Base-by-base conservation (phyloP, 2,888 invertebrate species). In the Andricus quercusramuli region DNA sequence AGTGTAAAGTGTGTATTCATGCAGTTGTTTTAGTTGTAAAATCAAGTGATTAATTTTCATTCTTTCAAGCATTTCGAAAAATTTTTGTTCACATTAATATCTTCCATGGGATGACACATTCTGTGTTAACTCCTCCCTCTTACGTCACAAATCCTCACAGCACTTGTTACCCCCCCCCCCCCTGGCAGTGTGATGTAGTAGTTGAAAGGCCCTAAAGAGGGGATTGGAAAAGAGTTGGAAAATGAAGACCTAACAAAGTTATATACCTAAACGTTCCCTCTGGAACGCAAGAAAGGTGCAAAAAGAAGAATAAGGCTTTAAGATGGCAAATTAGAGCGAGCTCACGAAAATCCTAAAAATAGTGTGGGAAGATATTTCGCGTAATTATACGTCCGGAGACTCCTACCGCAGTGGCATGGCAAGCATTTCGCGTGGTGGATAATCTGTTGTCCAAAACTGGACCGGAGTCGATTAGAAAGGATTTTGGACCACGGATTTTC, bases 281-380 rank as follows among this genome's bases (percentile, higher is more conserved):
- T 44, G 41, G 51, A 29, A 32, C 13, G 22, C 37, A n/a, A 62
- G 41, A 25, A 29, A 51, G 17, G 11, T 20, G 70, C 25, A 37
- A 44, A 79, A 64, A 68, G 78, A 79, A 29, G 78, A 77, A 80
- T 81, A 78, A 64, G 68, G 81, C 68, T 85, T 86, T 82, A 85
- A 86, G 85, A 83, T 84, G 79, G 84, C 74, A 87, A 89, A 87
- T 88, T 86, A 85, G 86, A 85, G 84, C 85, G 79, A 82, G 84
- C 88, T 86, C 87, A 88, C 87, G 85, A 88, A 88, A 88, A 86
- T 83, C 76, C 82, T 84, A 85, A 87, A 89, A 89, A 88, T 88
- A 88, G 87, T 89, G 88, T 90, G 89, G 89, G 90, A 90, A 90
- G 86, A 85, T 85, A 87, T 85, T 87, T 83, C 80, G 82, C 79